These are phyloP conservation scores for Muscicapa comitata DNA, from an alignment of 2,797 vertebrate genomes.

Conservation along the genomic window DNA sequence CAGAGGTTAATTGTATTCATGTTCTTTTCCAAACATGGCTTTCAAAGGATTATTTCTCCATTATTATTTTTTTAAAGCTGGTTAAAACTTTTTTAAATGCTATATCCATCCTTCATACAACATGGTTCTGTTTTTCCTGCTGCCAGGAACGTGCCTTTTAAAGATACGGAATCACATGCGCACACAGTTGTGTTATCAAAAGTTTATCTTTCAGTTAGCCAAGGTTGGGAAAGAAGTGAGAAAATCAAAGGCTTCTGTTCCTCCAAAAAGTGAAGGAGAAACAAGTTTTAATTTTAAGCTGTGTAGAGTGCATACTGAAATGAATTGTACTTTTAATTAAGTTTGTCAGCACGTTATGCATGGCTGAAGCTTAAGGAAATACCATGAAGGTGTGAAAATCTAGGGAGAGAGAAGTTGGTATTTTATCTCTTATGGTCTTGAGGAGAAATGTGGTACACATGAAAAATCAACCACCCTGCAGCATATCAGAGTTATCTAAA, in stretches of 20 bases:
- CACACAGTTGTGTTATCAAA: neutral
- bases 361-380: constrained; percentile 10
- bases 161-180: neutral
- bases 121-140: neutral
- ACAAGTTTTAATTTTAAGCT: neutral
- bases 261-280: neutral
- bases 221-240: neutral
- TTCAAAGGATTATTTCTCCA: constrained; percentile 28
- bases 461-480: neutral
- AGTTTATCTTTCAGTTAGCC: neutral
- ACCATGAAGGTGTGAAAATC: neutral
- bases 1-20: constrained; percentile 55
- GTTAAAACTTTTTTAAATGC: neutral
- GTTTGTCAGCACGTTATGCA: neutral
- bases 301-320: neutral
- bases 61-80: neutral
- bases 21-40: constrained; percentile 29
- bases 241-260: neutral
- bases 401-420: neutral
- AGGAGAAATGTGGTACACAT: neutral
- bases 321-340: constrained; percentile 20
- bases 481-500: neutral
- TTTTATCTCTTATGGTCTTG: neutral
- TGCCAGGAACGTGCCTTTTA: neutral
- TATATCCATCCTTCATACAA: neutral